Conservation (phyloP, 2,113 vertebrate species). For the Xenopus laevis region DNA sequence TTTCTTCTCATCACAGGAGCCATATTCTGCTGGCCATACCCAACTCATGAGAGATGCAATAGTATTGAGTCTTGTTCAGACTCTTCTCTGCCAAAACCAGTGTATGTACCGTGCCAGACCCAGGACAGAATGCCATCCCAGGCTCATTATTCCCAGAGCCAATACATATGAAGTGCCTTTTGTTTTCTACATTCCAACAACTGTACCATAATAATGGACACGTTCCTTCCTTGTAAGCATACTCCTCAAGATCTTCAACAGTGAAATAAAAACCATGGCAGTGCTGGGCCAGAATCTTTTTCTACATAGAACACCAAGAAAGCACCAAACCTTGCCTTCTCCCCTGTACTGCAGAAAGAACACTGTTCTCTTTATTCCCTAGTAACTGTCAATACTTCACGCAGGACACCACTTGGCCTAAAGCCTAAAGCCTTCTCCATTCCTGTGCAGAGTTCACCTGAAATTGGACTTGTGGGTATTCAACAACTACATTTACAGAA, state of each 20-base stretch:
- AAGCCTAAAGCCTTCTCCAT: neutral
- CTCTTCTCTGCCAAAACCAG: constrained; percentile 18
- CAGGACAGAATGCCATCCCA: constrained; percentile 8
- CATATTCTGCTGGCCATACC: constrained; percentile 74
- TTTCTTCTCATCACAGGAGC: constrained; percentile 77
- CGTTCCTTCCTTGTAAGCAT: too few species aligned
- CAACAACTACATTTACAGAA: too few species aligned
- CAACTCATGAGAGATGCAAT: constrained; percentile 17
- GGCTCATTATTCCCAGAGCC: constrained; percentile 29
- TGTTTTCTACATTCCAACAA: neutral
- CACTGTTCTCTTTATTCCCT: too few species aligned
- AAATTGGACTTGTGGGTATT: too few species aligned
- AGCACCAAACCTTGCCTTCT: too few species aligned
- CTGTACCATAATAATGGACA: neutral
- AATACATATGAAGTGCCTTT: constrained; percentile 25
- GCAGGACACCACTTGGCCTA: too few species aligned
- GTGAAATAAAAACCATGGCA: too few species aligned
- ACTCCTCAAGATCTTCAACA: too few species aligned
- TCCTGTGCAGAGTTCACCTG: neutral
- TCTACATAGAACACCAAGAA: too few species aligned
- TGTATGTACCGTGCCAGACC: constrained; percentile 16
- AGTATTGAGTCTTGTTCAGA: constrained; percentile 19
- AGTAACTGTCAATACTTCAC: too few species aligned
- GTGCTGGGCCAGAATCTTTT: too few species aligned
- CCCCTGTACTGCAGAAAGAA: too few species aligned